Evolutionary conservation across 2,113 vertebrate genomes (phyloP), one percentile per base, ranked within the genome.

Genomic region (Grallaria varia): DNA sequence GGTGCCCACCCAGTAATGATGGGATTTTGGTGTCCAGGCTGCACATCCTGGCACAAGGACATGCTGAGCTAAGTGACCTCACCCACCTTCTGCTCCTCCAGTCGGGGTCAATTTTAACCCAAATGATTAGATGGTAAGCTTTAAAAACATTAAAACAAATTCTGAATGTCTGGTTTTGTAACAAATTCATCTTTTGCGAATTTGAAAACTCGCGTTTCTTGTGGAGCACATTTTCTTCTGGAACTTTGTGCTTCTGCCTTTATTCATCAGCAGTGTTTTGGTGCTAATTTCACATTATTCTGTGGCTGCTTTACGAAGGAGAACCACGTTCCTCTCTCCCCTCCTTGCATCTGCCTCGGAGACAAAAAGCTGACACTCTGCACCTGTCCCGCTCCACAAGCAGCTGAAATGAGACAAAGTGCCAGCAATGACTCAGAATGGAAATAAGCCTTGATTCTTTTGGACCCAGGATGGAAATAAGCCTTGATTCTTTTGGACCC

Each of bases 361-460:
- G 58, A 95, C 95, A 97, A 97, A 96, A 55, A 49, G 88, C n/a
- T 2, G 73, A 66, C 28, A 4, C 63, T 84, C 91, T 95, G 96
- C 94, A 96, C 93, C 95, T 96, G 94, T 30, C 85, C 80, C 35
- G 85, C 92, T 89, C 93, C 90, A 19, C 90, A 71, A 50, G 25
- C 94, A 96, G 94, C 92, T 90, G 94, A 93, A 93, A 58, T 0
- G 2, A 76, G 71, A 90, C 90, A 92, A 92, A 96, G 90, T 75
- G 92, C 49, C 33, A 80, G 89, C 71, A 60, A 14, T 96, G 95
- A 96, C 67, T 96, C 93, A 95, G 77, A 45, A 69, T 93, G 96
- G 81, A 95, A 96, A 97, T 87, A 64, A 95, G 91, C 66, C 49
- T 86, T 28, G 9, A 52, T 93, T 89, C 93, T 94, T 95, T 78